Conservation (phyloP, 2,888 invertebrate genomes). For the Coenonympha glycerion region DNA sequence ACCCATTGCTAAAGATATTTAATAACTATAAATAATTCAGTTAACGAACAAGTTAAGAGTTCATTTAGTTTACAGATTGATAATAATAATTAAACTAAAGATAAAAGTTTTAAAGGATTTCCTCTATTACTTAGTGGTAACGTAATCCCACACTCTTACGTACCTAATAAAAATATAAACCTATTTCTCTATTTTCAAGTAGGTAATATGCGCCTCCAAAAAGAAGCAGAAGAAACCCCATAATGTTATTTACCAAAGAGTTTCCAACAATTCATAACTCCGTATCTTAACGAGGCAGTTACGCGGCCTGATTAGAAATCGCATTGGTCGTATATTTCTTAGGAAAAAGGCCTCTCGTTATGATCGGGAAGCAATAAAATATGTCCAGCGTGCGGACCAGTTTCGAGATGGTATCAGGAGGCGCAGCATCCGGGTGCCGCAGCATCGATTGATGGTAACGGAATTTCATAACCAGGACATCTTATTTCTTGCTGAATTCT, state of each 20-base stretch:
- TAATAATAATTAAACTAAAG: too few relatives aligned
- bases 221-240: background rate
- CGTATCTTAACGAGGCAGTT: conserved; percentile 7
- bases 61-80: too few relatives aligned
- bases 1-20: too few relatives aligned
- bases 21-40: too few relatives aligned
- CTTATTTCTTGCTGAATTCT: conserved; percentile 15
- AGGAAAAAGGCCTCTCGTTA: conserved; percentile 23
- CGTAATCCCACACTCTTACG: too few relatives aligned
- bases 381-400: conserved; percentile 18
- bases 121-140: too few relatives aligned
- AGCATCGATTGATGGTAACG: conserved; percentile 23
- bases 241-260: background rate
- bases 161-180: too few relatives aligned
- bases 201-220: too few relatives aligned
- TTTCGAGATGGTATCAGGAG: conserved; percentile 25
- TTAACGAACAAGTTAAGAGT: too few relatives aligned
- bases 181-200: too few relatives aligned
- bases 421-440: conserved; percentile 17
- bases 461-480: conserved; percentile 15
- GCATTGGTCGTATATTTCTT: conserved; percentile 7
- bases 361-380: conserved; percentile 29
- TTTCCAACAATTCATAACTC: conserved; percentile 3
- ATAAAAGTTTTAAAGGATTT: too few relatives aligned
- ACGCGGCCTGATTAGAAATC: conserved; percentile 22